Conservation (phyloP, 2,797 vertebrate species). For the Phaenicophaeus curvirostris region DNA sequence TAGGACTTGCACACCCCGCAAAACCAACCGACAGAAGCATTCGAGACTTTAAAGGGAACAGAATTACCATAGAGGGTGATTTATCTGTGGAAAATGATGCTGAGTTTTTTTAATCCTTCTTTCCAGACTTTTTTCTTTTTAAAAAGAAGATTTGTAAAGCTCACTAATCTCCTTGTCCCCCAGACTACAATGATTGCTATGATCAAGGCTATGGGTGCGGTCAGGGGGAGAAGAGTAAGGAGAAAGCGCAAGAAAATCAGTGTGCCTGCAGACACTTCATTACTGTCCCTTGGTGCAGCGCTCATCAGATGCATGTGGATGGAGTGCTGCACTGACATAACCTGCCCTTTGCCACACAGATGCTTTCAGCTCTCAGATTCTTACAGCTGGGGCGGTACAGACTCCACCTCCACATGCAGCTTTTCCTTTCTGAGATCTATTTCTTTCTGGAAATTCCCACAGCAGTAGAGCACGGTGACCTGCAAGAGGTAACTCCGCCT, state of each 20-base stretch:
- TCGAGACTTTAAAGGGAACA: constrained; percentile 17
- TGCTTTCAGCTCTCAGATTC: neutral
- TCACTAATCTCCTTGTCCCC: neutral
- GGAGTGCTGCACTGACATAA: neutral
- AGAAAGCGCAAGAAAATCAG: neutral
- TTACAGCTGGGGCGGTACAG: neutral
- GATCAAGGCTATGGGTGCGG: neutral
- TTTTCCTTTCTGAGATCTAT: neutral
- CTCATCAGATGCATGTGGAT: no score
- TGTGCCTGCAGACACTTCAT: neutral
- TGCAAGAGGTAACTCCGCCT: neutral
- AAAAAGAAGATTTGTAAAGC: neutral
- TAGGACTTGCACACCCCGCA: neutral
- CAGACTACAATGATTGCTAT: neutral
- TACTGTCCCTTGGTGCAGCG: rapidly evolving
- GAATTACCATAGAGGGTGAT: neutral
- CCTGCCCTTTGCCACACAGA: neutral
- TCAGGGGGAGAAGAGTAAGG: neutral
- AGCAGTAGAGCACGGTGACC: neutral
- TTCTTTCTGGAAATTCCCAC: neutral
- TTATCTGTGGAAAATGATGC: neutral
- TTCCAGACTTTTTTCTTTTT: neutral
- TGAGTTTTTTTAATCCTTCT: neutral
- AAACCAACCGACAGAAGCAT: neutral
- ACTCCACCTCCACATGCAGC: neutral